Evolutionary conservation across 2,888 invertebrate species (phyloP).

Genomic region (Cordilura impudica): DNA sequence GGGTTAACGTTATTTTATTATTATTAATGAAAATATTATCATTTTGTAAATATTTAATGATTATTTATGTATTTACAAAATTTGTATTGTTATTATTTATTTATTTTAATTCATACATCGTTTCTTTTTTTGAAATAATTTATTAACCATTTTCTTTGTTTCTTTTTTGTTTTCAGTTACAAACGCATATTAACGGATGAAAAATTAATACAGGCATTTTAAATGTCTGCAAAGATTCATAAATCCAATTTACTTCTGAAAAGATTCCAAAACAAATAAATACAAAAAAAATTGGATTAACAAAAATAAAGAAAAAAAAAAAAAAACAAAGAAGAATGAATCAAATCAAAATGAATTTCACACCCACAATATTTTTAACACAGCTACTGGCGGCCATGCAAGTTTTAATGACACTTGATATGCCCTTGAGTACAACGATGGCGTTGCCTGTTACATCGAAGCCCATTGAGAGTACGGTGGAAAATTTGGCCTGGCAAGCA

Average conservation of each 20-base stretch:
- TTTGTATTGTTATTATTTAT: too few species aligned
- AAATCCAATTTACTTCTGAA: slow-evolving; percentile 23
- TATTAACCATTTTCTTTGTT: slow-evolving; percentile 1
- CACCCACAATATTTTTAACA: slow-evolving; percentile 47
- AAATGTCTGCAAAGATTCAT: slow-evolving; percentile 24
- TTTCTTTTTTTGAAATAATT: neutral
- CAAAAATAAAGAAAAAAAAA: neutral
- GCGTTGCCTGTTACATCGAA: slow-evolving; percentile 77
- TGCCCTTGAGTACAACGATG: slow-evolving; percentile 50
- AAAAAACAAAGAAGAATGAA: neutral
- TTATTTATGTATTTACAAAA: too few species aligned
- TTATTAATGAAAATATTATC: too few species aligned
- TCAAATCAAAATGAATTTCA: slow-evolving; percentile 34
- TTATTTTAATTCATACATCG: too few species aligned
- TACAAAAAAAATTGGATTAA: slow-evolving; percentile 11
- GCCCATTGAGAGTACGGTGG: slow-evolving; percentile 76
- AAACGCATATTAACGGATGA: slow-evolving; percentile 31
- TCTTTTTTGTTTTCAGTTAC: slow-evolving; percentile 36
- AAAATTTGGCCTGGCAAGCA: slow-evolving; percentile 77
- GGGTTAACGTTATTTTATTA: too few species aligned
- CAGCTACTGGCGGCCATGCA: slow-evolving; percentile 47
- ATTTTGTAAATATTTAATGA: too few species aligned
- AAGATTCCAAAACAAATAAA: slow-evolving; percentile 7
- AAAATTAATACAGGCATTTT: slow-evolving; percentile 16
- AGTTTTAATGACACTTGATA: slow-evolving; percentile 52